Percentiles rank a stretch among this genome's conserved stretches.
Evolutionary conservation across 2,113 vertebrate genomes (phyloP).

Genomic region (Amphiprion ocellaris): DNA sequence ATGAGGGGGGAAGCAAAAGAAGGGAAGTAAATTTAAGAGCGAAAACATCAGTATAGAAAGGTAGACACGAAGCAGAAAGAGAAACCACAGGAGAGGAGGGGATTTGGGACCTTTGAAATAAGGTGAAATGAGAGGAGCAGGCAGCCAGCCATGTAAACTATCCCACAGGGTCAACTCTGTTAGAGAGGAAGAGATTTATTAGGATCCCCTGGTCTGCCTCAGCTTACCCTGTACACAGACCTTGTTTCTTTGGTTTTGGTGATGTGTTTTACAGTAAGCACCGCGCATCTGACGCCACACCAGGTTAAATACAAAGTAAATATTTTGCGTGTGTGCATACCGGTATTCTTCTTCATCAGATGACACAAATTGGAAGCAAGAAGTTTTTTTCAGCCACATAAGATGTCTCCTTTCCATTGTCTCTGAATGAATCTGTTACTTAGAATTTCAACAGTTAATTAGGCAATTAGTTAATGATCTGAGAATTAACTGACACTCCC

Average conservation of each 20-base stretch:
- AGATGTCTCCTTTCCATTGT: background rate
- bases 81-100: conserved; percentile 47
- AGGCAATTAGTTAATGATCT: background rate
- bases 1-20: conserved; percentile 33
- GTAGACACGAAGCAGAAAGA: conserved; percentile 73
- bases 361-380: conserved; percentile 10
- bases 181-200: conserved; percentile 73
- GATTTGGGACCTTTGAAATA: conserved; percentile 62
- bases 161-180: conserved; percentile 69
- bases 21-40: conserved; percentile 60
- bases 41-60: conserved; percentile 53
- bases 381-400: background rate
- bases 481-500: too few relatives aligned
- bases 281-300: conserved; percentile 21
- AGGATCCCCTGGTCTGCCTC: conserved; percentile 45
- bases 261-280: conserved; percentile 44
- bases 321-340: background rate
- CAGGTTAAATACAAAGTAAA: conserved; percentile 24
- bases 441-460: too few relatives aligned
- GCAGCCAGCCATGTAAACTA: conserved; percentile 69
- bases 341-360: background rate
- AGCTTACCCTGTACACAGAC: conserved; percentile 17
- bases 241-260: conserved; percentile 31
- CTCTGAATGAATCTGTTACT: background rate
- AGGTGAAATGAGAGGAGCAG: conserved; percentile 67